phyloP scores from a whole-genome alignment of 2,888 invertebrate genomes.

The Pheosia tremula region DNA sequence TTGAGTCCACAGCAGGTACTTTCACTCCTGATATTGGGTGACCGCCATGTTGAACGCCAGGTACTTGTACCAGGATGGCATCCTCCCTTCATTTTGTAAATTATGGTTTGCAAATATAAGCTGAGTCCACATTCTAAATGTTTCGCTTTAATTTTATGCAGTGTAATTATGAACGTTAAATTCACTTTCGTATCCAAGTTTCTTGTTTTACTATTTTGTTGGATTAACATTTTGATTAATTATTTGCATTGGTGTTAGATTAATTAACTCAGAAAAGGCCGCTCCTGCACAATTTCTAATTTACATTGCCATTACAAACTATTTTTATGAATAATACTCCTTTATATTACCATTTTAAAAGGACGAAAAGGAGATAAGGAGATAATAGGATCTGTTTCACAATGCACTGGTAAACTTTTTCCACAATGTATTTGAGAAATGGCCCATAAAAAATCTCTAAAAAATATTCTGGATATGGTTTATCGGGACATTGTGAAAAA shows the following conservation, averaged over 20 bases:
- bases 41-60: conserved; percentile 31
- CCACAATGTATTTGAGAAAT: no score
- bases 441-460: no score
- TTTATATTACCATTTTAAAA: no score
- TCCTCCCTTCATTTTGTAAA: conserved; percentile 11
- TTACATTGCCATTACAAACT: no score
- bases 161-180: conserved; percentile 4
- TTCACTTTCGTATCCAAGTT: conserved; percentile 4
- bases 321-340: no score
- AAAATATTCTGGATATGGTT: no score
- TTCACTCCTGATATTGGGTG: conserved; percentile 45
- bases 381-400: no score
- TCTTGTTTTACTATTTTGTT: not conserved
- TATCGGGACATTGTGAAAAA: no score
- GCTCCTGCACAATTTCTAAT: not conserved
- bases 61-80: conserved; percentile 19
- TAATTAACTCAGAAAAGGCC: not conserved
- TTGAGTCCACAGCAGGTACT: conserved; percentile 44
- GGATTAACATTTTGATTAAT: not conserved
- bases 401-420: no score
- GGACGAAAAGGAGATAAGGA: no score
- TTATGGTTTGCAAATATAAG: conserved; percentile 23
- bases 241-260: not conserved
- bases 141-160: conserved; percentile 4
- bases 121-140: not conserved